Evolutionary conservation across 2,113 vertebrate genomes (phyloP).

Genomic region (Anser brachyrhynchus): DNA sequence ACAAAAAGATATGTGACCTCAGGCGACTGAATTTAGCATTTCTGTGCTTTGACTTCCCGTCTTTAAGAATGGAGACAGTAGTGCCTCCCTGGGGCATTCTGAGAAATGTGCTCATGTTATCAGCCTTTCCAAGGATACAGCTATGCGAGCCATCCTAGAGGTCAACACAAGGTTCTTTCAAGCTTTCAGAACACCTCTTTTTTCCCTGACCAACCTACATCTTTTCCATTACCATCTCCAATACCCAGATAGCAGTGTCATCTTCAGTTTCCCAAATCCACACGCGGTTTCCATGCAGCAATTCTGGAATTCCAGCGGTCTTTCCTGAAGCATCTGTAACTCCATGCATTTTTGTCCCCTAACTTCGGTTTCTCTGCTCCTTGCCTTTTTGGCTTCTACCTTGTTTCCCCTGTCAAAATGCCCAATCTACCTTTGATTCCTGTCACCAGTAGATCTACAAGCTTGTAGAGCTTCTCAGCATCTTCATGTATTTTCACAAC

Average conservation of each 20-base stretch:
- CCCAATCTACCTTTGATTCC: not conserved
- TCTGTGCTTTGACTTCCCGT: conserved; percentile 37
- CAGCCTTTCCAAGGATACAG: conserved; percentile 1
- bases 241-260: not conserved
- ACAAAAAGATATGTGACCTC: conserved; percentile 48
- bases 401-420: not conserved
- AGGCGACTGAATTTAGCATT: not conserved
- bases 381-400: not conserved
- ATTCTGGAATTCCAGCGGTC: not conserved
- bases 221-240: not conserved
- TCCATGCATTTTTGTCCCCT: not conserved
- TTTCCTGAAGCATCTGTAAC: not conserved
- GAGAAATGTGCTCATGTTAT: not conserved
- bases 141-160: not conserved
- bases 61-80: conserved; percentile 12
- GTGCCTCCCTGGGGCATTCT: conserved; percentile 23
- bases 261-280: not conserved
- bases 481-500: not conserved
- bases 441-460: not conserved
- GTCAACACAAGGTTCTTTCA: not conserved
- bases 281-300: not conserved
- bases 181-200: not conserved
- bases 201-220: not conserved
- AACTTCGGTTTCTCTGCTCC: not conserved
- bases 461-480: not conserved